phyloP scores from a whole-genome alignment of 2,797 vertebrate species.

The Clarias pachynema region DNA sequence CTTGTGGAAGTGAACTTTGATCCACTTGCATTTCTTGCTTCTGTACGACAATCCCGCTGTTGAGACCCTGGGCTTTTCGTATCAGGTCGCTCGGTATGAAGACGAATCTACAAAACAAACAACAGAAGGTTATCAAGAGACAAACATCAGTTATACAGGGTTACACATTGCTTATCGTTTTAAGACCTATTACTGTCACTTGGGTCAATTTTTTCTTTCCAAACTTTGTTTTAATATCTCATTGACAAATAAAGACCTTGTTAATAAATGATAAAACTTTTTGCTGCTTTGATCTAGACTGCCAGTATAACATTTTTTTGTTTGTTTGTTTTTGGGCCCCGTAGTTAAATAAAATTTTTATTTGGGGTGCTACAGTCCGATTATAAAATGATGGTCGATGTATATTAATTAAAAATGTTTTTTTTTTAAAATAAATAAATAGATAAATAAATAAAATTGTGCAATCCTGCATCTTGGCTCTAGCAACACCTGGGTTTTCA shows the following conservation, averaged over 20 bases:
- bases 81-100: slow-evolving; percentile 52
- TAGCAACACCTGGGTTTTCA: neutral
- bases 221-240: neutral
- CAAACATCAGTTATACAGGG: neutral
- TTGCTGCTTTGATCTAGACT: neutral
- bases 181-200: neutral
- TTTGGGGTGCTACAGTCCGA: neutral
- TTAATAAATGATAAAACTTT: neutral
- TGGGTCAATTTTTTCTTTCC: neutral
- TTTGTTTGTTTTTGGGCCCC: too few species aligned
- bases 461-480: neutral
- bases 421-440: too few species aligned
- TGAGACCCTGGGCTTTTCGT: slow-evolving; percentile 10
- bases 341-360: too few species aligned
- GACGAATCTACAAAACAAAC: slow-evolving; percentile 49
- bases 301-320: too few species aligned
- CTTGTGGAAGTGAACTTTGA: slow-evolving; percentile 14
- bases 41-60: neutral
- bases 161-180: neutral
- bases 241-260: neutral
- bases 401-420: neutral
- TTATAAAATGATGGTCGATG: neutral
- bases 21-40: slow-evolving; percentile 35
- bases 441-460: too few species aligned
- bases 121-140: neutral